Percentiles rank a stretch among this genome's conserved stretches.
phyloP scores from a whole-genome alignment of 2,797 vertebrate genomes.

The Pangasius macronema region DNA sequence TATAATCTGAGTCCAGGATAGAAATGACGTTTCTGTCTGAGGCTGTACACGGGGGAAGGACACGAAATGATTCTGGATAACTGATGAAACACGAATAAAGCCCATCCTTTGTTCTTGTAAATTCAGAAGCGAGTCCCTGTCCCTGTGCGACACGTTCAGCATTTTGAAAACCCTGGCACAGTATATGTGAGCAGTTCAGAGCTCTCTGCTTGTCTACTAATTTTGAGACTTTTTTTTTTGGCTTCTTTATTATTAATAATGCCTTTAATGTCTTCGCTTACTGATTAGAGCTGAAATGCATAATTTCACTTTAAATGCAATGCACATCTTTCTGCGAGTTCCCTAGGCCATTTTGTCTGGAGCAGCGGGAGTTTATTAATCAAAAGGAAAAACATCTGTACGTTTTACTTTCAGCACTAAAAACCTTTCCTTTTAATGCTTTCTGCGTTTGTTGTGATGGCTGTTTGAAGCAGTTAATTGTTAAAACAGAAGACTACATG shows the following conservation, averaged over 20 bases:
- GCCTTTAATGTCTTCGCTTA: slow-evolving; percentile 42
- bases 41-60: slow-evolving; percentile 22
- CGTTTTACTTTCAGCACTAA: neutral
- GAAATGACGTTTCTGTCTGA: slow-evolving; percentile 28
- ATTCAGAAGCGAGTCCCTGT: slow-evolving; percentile 53
- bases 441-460: neutral
- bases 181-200: slow-evolving; percentile 32
- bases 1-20: neutral
- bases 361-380: slow-evolving; percentile 16
- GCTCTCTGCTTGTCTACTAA: neutral
- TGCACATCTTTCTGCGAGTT: neutral
- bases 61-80: slow-evolving; percentile 35
- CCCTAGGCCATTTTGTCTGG: neutral
- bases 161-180: slow-evolving; percentile 28
- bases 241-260: slow-evolving; percentile 19
- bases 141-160: slow-evolving; percentile 28
- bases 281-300: slow-evolving; percentile 27
- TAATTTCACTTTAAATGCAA: slow-evolving; percentile 3
- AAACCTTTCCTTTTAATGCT: neutral
- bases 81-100: slow-evolving; percentile 47
- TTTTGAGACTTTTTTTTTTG: neutral
- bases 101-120: slow-evolving; percentile 43
- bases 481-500: neutral
- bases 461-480: neutral
- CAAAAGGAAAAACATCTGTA: slow-evolving; percentile 28